These are phyloP conservation scores for Bryconaethiops microstoma DNA, from an alignment of 2,797 vertebrate species.

Conservation along the genomic window DNA sequence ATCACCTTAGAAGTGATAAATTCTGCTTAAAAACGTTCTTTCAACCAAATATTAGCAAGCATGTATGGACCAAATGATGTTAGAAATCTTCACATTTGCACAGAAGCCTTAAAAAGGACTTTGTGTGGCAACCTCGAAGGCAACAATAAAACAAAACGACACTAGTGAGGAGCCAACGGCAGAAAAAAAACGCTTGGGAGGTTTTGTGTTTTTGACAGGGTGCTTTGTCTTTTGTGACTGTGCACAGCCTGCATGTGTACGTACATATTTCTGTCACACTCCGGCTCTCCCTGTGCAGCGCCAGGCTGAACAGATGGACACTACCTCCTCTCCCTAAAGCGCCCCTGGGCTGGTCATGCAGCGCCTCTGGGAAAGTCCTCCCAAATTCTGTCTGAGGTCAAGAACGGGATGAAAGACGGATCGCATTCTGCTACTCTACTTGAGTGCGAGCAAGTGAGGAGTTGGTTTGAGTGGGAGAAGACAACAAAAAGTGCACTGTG, in stretches of 20 bases:
- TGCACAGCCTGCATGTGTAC: conserved; percentile 12
- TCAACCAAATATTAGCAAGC: neutral
- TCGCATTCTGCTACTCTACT: conserved; percentile 15
- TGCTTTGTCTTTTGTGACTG: conserved; percentile 9
- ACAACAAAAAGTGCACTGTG: neutral
- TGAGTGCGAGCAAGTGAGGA: neutral
- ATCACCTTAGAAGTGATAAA: neutral
- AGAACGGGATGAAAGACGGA: conserved; percentile 35
- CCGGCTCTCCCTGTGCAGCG: conserved; percentile 9
- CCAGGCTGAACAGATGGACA: conserved; percentile 57
- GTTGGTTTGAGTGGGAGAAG: conserved; percentile 41
- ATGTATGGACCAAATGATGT: neutral
- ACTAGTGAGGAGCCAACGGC: neutral
- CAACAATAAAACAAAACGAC: neutral
- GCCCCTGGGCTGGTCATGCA: conserved; percentile 42
- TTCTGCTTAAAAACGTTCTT: neutral
- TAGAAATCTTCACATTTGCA: neutral
- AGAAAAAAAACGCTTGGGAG: neutral
- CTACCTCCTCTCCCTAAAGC: conserved; percentile 33
- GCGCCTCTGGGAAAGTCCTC: conserved; percentile 50
- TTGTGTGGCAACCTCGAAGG: neutral
- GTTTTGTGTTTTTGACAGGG: conserved; percentile 27
- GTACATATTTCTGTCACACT: conserved; percentile 29
- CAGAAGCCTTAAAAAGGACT: neutral
- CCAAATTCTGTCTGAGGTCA: conserved; percentile 42